Conservation (phyloP, 1,140 invertebrate genomes). For the Fopius arisanus region DNA sequence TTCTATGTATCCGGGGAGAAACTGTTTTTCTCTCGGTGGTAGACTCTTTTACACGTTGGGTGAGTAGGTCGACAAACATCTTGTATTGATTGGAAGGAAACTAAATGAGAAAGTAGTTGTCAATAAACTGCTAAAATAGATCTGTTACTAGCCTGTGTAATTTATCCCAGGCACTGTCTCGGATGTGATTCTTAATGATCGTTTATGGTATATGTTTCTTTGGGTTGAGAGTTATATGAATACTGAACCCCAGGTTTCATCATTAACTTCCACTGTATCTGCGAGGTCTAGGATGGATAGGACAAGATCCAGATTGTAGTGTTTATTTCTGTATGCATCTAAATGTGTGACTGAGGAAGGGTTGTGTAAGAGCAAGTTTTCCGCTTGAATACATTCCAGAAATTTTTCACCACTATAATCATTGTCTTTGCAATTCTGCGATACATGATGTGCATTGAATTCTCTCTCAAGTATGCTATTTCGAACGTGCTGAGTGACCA, state of each 20-base stretch:
- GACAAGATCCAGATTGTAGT: conserved; percentile 27
- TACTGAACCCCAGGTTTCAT: conserved; percentile 27
- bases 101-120: not conserved
- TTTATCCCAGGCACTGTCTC: conserved; percentile 5
- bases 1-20: not conserved
- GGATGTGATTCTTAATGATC: conserved; percentile 16
- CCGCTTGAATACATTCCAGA: conserved; percentile 8
- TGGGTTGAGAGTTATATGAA: not conserved
- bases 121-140: not conserved
- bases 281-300: conserved; percentile 17
- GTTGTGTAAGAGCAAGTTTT: conserved; percentile 17
- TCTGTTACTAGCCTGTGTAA: not conserved
- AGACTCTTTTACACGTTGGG: not conserved
- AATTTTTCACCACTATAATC: conserved; percentile 15
- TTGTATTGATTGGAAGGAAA: not conserved
- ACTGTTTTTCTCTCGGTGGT: conserved; percentile 6
- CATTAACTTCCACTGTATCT: not conserved
- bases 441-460: conserved; percentile 16
- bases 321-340: not conserved
- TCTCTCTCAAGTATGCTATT: conserved; percentile 18
- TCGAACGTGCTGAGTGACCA: not conserved
- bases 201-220: not conserved
- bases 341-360: not conserved
- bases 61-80: not conserved
- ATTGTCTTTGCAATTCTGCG: conserved; percentile 12